phyloP scores from a whole-genome alignment of 2,888 invertebrate genomes.

The Epinotia brunnichana region DNA sequence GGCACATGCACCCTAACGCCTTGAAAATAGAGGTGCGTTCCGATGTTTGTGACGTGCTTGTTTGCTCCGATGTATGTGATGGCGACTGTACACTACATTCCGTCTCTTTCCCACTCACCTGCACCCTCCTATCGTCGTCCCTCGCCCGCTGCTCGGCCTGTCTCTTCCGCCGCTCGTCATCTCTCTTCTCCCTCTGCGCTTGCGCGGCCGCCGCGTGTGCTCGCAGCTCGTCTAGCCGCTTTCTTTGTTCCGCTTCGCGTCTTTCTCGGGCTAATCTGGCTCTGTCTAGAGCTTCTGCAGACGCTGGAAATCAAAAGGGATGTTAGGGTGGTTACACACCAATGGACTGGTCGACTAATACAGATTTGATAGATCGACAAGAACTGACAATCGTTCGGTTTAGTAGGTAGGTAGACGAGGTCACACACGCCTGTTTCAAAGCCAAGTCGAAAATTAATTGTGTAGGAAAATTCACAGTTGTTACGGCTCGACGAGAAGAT shows the following conservation, averaged over 20 bases:
- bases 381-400: too few species aligned
- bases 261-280: slow-evolving; percentile 91
- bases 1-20: too few species aligned
- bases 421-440: too few species aligned
- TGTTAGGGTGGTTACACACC: neutral
- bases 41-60: too few species aligned
- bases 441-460: too few species aligned
- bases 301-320: slow-evolving; percentile 54
- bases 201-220: slow-evolving; percentile 95
- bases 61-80: too few species aligned
- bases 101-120: neutral
- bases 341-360: neutral
- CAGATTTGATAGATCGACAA: neutral
- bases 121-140: slow-evolving; percentile 87
- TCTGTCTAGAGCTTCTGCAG: slow-evolving; percentile 84
- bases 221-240: slow-evolving; percentile 94
- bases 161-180: slow-evolving; percentile 91
- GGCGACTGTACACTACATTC: neutral
- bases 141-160: slow-evolving; percentile 92
- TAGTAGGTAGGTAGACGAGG: too few species aligned
- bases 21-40: too few species aligned
- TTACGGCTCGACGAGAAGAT: too few species aligned
- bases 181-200: slow-evolving; percentile 94
- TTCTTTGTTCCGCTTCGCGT: slow-evolving; percentile 94
- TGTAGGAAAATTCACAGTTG: too few species aligned